phyloP scores from a whole-genome alignment of 2,888 invertebrate species.

The Neoscelio sp. region DNA sequence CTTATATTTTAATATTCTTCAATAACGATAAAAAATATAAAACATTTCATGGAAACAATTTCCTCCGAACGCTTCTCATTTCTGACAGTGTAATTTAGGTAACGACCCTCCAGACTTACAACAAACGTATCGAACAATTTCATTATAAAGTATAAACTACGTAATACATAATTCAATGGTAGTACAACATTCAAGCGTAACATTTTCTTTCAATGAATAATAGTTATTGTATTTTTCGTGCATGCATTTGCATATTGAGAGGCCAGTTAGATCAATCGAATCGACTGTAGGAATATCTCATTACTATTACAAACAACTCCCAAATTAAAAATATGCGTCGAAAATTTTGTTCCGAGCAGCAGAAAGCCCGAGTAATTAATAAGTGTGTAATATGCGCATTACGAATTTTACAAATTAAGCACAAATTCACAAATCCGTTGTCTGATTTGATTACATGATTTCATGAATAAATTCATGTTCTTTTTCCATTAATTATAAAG shows the following conservation, averaged over 20 bases:
- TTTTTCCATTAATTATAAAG: neutral
- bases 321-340: slow-evolving; percentile 5
- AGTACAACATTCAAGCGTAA: slow-evolving; percentile 23
- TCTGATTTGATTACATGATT: neutral
- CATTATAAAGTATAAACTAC: slow-evolving; percentile 50
- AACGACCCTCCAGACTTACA: neutral
- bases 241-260: slow-evolving; percentile 35
- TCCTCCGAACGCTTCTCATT: neutral
- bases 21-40: no score
- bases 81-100: slow-evolving; percentile 23
- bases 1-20: no score
- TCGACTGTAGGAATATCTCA: slow-evolving; percentile 47
- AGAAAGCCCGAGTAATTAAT: slow-evolving; percentile 17
- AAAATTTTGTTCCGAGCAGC: neutral
- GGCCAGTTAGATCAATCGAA: slow-evolving; percentile 65
- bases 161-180: slow-evolving; percentile 42
- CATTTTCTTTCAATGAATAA: slow-evolving; percentile 42
- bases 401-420: no score
- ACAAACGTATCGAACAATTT: slow-evolving; percentile 34
- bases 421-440: neutral
- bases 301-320: slow-evolving; percentile 42
- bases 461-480: no score
- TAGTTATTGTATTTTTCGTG: slow-evolving; percentile 37
- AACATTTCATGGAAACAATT: slow-evolving; percentile 28
- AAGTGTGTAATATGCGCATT: neutral